Conservation (phyloP, 2,888 invertebrate genomes). For the Drosophila suboccidentalis region DNA sequence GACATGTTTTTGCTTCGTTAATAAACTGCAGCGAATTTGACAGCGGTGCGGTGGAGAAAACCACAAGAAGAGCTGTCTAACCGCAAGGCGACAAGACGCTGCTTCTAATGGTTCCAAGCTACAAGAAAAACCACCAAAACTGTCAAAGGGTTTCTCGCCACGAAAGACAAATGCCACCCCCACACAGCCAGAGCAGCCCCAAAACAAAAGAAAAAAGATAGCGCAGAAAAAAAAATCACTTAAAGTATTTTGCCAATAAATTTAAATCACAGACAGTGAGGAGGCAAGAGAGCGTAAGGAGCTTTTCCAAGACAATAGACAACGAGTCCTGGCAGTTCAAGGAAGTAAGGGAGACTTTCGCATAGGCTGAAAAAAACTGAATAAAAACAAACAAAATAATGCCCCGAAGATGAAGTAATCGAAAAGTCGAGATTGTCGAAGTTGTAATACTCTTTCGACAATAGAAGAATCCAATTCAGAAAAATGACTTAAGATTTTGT, state of each 20-base stretch:
- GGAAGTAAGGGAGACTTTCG: conserved; percentile 10
- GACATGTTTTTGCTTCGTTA: conserved; percentile 74
- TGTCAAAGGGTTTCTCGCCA: conserved; percentile 66
- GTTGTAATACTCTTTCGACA: conserved; percentile 7
- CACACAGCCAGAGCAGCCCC: conserved; percentile 7
- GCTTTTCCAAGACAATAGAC: conserved; percentile 46
- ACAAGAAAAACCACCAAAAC: conserved; percentile 37
- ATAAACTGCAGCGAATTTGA: conserved; percentile 78
- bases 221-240: conserved; percentile 67
- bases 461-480: not conserved
- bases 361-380: conserved; percentile 31
- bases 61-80: conserved; percentile 66
- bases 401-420: not conserved
- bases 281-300: conserved; percentile 15
- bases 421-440: not conserved
- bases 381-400: conserved; percentile 31
- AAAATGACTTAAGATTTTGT: not conserved
- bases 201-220: conserved; percentile 15
- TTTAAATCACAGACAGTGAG: conserved; percentile 76
- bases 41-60: conserved; percentile 34
- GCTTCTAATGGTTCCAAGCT: conserved; percentile 50
- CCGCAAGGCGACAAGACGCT: conserved; percentile 64
- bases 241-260: conserved; percentile 82
- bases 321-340: conserved; percentile 18
- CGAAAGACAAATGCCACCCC: conserved; percentile 23